phyloP scores from a whole-genome alignment of 1,140 invertebrate genomes.

The Zelostemma sp. region DNA sequence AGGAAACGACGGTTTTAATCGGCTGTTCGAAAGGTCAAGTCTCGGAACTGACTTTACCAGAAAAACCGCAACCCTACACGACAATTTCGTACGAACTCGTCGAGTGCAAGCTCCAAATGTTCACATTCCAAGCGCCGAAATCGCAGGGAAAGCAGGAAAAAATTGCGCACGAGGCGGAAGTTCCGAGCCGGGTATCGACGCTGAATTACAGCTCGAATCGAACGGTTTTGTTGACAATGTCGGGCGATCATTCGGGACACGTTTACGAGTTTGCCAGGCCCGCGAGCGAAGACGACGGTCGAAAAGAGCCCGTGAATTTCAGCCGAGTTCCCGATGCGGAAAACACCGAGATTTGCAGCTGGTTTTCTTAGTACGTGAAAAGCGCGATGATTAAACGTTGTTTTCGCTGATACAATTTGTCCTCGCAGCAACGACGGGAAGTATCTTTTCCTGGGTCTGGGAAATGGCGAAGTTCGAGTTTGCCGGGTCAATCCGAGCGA shows the following conservation, averaged over 20 bases:
- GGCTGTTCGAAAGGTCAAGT: conserved; percentile 72
- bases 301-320: conserved; percentile 59
- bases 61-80: conserved; percentile 61
- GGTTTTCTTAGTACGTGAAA: conserved; percentile 69
- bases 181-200: conserved; percentile 71
- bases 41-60: conserved; percentile 71
- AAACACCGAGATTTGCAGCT: conserved; percentile 72
- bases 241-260: conserved; percentile 81
- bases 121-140: conserved; percentile 74
- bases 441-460: conserved; percentile 74
- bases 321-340: conserved; percentile 69
- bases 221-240: conserved; percentile 74
- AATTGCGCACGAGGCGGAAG: conserved; percentile 70
- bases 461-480: conserved; percentile 78
- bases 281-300: no score
- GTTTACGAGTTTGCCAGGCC: conserved; percentile 77
- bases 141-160: conserved; percentile 69
- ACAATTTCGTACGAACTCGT: conserved; percentile 67
- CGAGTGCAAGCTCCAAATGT: conserved; percentile 59
- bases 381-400: no score
- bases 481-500: conserved; percentile 70
- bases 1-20: conserved; percentile 67
- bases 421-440: conserved; percentile 35
- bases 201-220: conserved; percentile 66
- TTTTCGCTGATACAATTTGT: no score